These are phyloP conservation scores for Euclidia mi DNA, from an alignment of 2,888 invertebrate genomes.

Conservation along the genomic window DNA sequence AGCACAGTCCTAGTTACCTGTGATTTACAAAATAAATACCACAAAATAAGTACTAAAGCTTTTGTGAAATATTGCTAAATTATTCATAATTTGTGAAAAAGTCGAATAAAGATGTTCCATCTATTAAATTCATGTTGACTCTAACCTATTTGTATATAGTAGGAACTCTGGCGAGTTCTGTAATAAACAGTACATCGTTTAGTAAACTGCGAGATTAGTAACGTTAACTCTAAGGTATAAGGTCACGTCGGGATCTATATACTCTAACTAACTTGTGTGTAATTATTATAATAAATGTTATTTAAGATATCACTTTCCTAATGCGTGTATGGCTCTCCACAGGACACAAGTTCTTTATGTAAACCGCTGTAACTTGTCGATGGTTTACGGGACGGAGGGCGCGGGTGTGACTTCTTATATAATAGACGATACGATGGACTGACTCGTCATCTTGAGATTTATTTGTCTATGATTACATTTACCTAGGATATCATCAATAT, in stretches of 20 bases:
- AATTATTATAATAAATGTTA: slow-evolving; percentile 32
- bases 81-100: neutral
- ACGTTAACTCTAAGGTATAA: slow-evolving; percentile 45
- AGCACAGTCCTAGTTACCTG: slow-evolving; percentile 25
- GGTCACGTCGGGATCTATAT: slow-evolving; percentile 52
- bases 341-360: slow-evolving; percentile 34
- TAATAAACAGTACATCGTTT: slow-evolving; percentile 12
- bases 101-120: neutral
- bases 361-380: no score
- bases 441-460: no score
- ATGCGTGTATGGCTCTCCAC: slow-evolving; percentile 35
- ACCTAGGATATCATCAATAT: no score
- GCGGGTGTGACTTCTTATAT: no score
- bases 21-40: slow-evolving; percentile 1
- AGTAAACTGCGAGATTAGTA: slow-evolving; percentile 28
- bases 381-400: no score
- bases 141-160: neutral
- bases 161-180: neutral
- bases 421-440: no score
- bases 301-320: slow-evolving; percentile 46
- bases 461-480: no score
- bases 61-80: neutral
- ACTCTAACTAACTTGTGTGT: slow-evolving; percentile 39
- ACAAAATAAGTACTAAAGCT: neutral
- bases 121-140: neutral